A percentile compares a stretch with the other conserved stretches of the same genome.
Conservation (phyloP, 1,140 invertebrate genomes). For the Apocrypta bakeri region DNA sequence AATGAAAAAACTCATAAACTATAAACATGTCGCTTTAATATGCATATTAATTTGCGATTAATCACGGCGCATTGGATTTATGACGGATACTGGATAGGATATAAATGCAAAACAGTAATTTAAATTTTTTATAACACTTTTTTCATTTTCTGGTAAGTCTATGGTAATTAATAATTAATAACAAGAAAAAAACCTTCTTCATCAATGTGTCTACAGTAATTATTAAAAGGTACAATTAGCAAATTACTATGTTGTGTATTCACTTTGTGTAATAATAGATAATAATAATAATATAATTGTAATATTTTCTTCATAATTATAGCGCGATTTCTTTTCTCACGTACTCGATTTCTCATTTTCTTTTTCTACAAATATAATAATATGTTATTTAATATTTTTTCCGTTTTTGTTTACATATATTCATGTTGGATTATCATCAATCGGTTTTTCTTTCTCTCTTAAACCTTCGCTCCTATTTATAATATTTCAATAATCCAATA, state of each 20-base stretch:
- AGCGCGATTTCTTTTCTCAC: constrained; percentile 68
- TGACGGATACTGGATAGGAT: constrained; percentile 5
- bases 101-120: constrained; percentile 64
- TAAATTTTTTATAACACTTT: constrained; percentile 72
- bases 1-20: too few species aligned
- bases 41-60: too few species aligned
- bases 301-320: constrained; percentile 71
- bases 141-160: constrained; percentile 73
- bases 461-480: constrained; percentile 69
- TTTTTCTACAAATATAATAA: constrained; percentile 74
- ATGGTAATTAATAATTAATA: constrained; percentile 73
- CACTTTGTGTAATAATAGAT: constrained; percentile 75
- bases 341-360: constrained; percentile 63
- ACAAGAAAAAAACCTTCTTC: constrained; percentile 73
- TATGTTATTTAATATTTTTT: constrained; percentile 72
- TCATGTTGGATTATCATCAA: constrained; percentile 71
- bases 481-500: constrained; percentile 69
- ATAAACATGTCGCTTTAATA: too few species aligned
- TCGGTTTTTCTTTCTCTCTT: constrained; percentile 59
- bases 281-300: constrained; percentile 73
- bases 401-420: constrained; percentile 65
- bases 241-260: constrained; percentile 75
- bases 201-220: constrained; percentile 74
- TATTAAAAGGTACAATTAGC: constrained; percentile 76
- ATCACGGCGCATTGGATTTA: too few species aligned